A percentile compares a stretch with the other conserved stretches of the same genome.
phyloP scores from a whole-genome alignment of 92 coral and sea anemone genomes.

The Phenganax marumi region DNA sequence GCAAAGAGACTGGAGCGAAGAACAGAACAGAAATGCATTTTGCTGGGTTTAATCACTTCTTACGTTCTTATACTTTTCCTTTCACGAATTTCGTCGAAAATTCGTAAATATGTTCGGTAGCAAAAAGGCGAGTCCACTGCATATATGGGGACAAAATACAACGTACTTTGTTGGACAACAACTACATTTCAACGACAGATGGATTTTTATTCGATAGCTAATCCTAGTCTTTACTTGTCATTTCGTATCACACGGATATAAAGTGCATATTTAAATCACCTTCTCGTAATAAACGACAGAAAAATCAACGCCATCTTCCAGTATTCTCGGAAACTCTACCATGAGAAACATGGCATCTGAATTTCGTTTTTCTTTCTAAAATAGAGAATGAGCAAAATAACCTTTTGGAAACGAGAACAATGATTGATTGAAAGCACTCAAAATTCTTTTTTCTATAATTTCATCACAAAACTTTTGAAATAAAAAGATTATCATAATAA shows the following conservation, averaged over 20 bases:
- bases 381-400: background rate
- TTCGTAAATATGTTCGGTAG: no score
- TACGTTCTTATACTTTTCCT: no score
- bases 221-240: background rate
- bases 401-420: no score
- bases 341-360: conserved; percentile 95
- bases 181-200: background rate
- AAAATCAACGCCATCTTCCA: conserved; percentile 72
- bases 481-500: no score
- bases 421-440: no score
- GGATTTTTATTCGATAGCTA: background rate
- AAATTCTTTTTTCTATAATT: no score
- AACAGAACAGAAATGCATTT: no score
- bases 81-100: no score
- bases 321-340: conserved; percentile 89
- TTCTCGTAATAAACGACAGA: conserved; percentile 92
- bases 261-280: conserved; percentile 41
- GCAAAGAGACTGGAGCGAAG: no score
- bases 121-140: no score
- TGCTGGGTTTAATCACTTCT: no score
- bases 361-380: conserved; percentile 87
- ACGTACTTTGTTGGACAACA: background rate
- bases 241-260: background rate
- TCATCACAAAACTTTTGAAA: no score
- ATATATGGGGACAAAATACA: background rate